Evolutionary conservation across 2,888 invertebrate genomes (phyloP), one percentile per base, ranked within the genome.

Genomic region (Hecatera dysodea): DNA sequence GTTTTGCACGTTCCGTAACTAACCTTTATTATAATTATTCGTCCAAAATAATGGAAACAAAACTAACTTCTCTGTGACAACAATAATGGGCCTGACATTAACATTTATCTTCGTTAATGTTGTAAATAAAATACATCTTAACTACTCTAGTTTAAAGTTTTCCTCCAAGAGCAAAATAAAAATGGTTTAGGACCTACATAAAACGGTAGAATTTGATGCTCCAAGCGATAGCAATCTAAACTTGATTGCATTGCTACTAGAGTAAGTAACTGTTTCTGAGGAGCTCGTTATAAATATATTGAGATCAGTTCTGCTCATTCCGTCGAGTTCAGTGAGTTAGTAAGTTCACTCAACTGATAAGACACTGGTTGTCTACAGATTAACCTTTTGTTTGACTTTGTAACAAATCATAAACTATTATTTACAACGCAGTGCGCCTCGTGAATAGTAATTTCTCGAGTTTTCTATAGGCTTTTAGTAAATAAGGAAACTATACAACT

Each of bases 251-350:
- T 24, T 17, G 7, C 33, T 36, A 22, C 24, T 15, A 19, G 22
- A 24, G 17, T 29, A 33, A 24, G 17, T 19, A 19, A 63, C 44
- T 27, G 36, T 11, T 22, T 2, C n/a, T 22, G 66, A 36, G 27
- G n/a, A 67, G n/a, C 36, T 67, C 36, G 22, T 22, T 64, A 29
- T 19, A n/a, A n/a, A n/a, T n/a, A 59, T 15, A 36, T 60, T 22
- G n/a, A 39, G 27, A 63, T 63, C 22, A 60, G 17, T 15, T 36
- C 8, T 59, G 24, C 59, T 36, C n/a, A 24, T 3, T 0, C 24
- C 9, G 15, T 7, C 12, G 2, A 68, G 15, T 11, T 50, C 11
- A 19, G 33, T 5, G 56, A 22, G 12, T 60, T 57, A 15, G 27
- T 39, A n/a, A 46, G 46, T 61, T 61, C 39, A n/a, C 27, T 39